Evolutionary conservation across 2,113 vertebrate species (phyloP).

Genomic region (Ciconia maguari): DNA sequence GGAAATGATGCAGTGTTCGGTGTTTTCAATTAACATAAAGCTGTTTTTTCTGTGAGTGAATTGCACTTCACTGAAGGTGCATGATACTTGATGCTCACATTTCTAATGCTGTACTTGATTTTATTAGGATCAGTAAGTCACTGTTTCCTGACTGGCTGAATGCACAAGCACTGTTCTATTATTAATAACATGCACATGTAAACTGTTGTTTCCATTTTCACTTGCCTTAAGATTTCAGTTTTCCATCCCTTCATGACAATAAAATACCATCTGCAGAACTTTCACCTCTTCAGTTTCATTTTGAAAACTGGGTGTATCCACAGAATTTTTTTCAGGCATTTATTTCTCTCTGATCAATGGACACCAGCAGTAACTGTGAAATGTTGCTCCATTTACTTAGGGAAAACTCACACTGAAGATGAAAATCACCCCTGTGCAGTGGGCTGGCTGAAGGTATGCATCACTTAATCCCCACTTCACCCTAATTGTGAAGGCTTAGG

Average conservation of each 20-base stretch:
- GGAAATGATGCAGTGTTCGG: neutral
- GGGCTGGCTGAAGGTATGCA: constrained; percentile 67
- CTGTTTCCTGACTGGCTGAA: constrained; percentile 45
- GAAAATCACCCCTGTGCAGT: constrained; percentile 70
- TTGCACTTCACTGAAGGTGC: constrained; percentile 30
- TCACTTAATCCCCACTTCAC: constrained; percentile 60
- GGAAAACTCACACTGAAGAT: constrained; percentile 70
- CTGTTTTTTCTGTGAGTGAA: neutral
- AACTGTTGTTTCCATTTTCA: constrained; percentile 59
- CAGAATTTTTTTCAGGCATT: constrained; percentile 55
- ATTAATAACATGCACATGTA: constrained; percentile 5
- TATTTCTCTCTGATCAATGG: constrained; percentile 68
- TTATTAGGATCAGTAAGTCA: constrained; percentile 1
- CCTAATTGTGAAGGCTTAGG: constrained; percentile 43
- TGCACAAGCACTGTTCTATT: constrained; percentile 39
- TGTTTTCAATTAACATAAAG: neutral
- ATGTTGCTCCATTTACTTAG: constrained; percentile 69
- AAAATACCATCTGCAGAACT: constrained; percentile 56
- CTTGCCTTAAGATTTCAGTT: constrained; percentile 55
- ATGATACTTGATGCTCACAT: neutral
- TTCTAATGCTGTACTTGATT: constrained; percentile 14
- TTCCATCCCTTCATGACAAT: constrained; percentile 57
- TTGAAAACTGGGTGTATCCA: constrained; percentile 45
- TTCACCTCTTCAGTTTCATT: constrained; percentile 56
- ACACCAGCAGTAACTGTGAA: constrained; percentile 61